Evolutionary conservation across 1,140 invertebrate species (phyloP), one percentile per base, ranked within the genome.

Genomic region (Ganaspis sp.): DNA sequence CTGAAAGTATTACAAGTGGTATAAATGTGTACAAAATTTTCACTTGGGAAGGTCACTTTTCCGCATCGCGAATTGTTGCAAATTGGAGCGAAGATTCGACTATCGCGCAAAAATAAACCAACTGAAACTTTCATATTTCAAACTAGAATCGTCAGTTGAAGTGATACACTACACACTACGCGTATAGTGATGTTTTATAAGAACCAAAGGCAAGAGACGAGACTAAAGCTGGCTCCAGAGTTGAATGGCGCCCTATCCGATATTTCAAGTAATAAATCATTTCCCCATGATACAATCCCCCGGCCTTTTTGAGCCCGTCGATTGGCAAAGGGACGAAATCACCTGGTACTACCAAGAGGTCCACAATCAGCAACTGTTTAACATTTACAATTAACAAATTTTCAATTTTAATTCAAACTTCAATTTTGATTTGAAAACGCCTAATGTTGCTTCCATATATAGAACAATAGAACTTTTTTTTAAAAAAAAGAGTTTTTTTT

Each of bases 241-340:
- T 82, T 83, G 86, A 87, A 88, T 86, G 85, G 80, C 86, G 85
- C 87, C 87, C 86, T 91, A 89, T 88, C 86, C 90, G 89, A 87
- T 85, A 83, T 87, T 86, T 76, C 75, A 80, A 84, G 72, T 89
- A 88, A 91, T 91, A 90, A 91, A 91, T 90, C 89, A 91, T 90
- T 86, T 89, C 87, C 87, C 87, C 87, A 84, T 81, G 84, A 84
- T 84, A 86, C 89, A 83, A 87, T 86, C 87, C 87, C 85, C 83
- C 86, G 85, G 78, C 81, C 84, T 84, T 73, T 77, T 85, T 82
- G 81, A 87, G 87, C 83, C 84, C 79, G 78, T 77, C 78, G 82
- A 87, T 86, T 85, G 82, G 78, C 87, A 84, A 86, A 84, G 83
- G 81, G 77, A 82, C 84, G 89, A 86, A 87, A 89, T 90, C 85